Percentiles rank a stretch among this genome's conserved stretches.
These are phyloP conservation scores for Chloropsis cyanopogon DNA, from an alignment of 2,113 vertebrate species.

Conservation along the genomic window DNA sequence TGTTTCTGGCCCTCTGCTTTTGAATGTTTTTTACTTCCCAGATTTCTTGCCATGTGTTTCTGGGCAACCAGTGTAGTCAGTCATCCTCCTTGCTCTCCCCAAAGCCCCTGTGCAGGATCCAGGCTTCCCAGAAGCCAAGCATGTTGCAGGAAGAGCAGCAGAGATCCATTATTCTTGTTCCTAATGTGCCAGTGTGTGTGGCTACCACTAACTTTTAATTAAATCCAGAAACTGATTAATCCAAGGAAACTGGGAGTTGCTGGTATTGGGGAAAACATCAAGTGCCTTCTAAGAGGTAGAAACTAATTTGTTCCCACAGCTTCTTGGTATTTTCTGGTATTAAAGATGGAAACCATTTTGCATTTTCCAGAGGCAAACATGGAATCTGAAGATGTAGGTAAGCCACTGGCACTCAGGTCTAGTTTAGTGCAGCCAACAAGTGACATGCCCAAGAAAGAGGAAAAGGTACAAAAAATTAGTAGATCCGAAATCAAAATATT, in stretches of 20 bases:
- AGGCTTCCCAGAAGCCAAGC: neutral
- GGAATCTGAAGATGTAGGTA: neutral
- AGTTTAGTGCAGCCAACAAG: neutral
- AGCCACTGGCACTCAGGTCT: neutral
- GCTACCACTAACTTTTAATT: neutral
- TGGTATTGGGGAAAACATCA: neutral
- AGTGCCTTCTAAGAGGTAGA: neutral
- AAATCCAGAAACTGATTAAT: neutral
- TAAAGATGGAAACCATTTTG: neutral
- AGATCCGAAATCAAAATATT: neutral
- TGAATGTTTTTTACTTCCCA: neutral
- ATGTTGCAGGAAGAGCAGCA: neutral
- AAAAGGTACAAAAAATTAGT: neutral
- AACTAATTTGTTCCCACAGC: neutral
- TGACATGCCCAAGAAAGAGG: neutral
- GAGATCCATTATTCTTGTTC: neutral
- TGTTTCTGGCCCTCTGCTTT: neutral
- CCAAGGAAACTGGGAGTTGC: neutral
- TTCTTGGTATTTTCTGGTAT: neutral
- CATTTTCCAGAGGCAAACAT: neutral
- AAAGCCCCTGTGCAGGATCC: neutral
- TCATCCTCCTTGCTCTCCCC: neutral
- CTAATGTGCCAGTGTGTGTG: too few species aligned
- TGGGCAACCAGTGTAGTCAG: neutral
- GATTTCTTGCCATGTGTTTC: neutral